Base-by-base conservation (phyloP, 2,113 vertebrate species). In the Forbesichthys agassizii region DNA sequence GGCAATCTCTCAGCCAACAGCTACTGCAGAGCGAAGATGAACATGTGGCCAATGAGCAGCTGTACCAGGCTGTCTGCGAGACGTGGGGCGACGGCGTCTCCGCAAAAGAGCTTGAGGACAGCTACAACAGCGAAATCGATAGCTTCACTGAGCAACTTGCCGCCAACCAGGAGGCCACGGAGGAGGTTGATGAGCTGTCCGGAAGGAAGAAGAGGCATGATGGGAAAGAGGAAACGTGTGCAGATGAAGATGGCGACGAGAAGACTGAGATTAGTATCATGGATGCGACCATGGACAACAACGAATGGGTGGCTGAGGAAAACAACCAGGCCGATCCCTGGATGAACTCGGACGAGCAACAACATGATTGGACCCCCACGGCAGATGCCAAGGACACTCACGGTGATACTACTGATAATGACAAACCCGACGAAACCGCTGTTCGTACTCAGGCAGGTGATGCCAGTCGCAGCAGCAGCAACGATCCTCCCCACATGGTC, bases 221-320 rank as follows among this genome's bases (percentile, higher is more conserved):
- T 13, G 57, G 71, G 60, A 66, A 71, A 49, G 58, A 9, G 3
- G 51, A 48, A 3, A 8, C 16, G 0, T 53, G 69, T 14, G 18
- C 5, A 13, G 76, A 75, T 47, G 42, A 69, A 5, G 67, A 73
- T 16, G 81, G 65, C n/a, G 36, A 12, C 2, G 77, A 86, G 66
- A 90, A 80, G 58, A 87, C 88, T 1, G 91, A 92, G 78, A 93
- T 92, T 27, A 92, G 83, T 68, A 93, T 91, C 48, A 93, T 91
- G 91, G 93, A 93, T 59, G 91, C 92, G 1, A 93, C 90, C 4
- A 93, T 93, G 92, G 91, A 93, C 68, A 75, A 87, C 66, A 92
- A 92, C 9, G 92, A 93, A 68, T 91, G 92, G 92, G 85, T 92
- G 14, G 84, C 76, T 3, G 91, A 92, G 5, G 59, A 65, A n/a